Evolutionary conservation across 2,113 vertebrate species (phyloP), one percentile per base, ranked within the genome.

Genomic region (Lipophrys pholis): DNA sequence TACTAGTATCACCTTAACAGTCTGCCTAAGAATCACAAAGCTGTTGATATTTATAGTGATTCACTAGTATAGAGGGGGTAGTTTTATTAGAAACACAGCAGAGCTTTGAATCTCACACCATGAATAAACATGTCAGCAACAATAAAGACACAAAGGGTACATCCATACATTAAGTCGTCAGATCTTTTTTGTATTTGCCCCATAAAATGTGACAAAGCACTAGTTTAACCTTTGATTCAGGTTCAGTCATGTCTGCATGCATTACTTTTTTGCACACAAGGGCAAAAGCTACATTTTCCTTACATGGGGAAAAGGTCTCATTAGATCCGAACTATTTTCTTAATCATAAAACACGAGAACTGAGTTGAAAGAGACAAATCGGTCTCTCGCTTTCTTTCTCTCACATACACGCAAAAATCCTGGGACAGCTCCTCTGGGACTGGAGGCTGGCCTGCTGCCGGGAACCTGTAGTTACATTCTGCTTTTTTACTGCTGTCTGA

Each of bases 1-100:
- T 56, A 49, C 12, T 52, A 55, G 11, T 0, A 72, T 69, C 30
- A 65, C 16, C 15, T 40, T 21, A 36, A 67, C 14, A n/a, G 51
- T 14, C 14, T 11, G n/a, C 15, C 17, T 45, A 46, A 46, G 40
- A 11, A 45, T 12, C 53, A 51, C 4, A 5, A 14, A 14, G 52
- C n/a, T 65, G 7, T 30, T 35, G 7, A 50, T 48, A n/a, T 71
- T 74, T 36, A 40, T 10, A 3, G 62, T 57, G 46, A 77, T 77
- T 71, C 69, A 35, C 51, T 30, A 53, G 15, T 40, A 8, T 48
- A 39, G n/a, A 46, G 60, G 35, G 14, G 49, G 45, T 15, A 51
- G 15, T 56, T 76, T 77, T 17, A 79, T 79, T 81, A 74, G 78
- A 73, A 82, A 75, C n/a, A 56, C 43, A 35, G 65, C 57, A 49